Conservation (phyloP, 2,797 vertebrate genomes). For the Sparidentex hasta region DNA sequence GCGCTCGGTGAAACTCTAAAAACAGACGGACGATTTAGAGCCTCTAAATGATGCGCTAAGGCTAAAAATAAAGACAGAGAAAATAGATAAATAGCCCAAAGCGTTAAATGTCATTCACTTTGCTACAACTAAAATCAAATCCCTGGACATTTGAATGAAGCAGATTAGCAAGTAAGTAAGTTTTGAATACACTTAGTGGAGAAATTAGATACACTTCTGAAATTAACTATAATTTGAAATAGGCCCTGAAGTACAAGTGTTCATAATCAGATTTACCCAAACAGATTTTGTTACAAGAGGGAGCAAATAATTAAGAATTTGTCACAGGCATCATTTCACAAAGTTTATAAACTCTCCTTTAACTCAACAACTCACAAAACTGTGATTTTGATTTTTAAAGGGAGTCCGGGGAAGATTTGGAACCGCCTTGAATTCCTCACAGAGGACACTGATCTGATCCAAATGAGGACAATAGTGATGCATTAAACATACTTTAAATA, state of each 20-base stretch:
- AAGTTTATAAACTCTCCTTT: too few relatives aligned
- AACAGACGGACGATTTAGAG: conserved; percentile 19
- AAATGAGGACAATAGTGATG: too few relatives aligned
- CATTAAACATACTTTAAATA: too few relatives aligned
- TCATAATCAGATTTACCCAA: too few relatives aligned
- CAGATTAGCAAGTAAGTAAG: not conserved
- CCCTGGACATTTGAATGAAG: not conserved
- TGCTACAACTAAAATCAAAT: not conserved
- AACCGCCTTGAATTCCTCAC: too few relatives aligned
- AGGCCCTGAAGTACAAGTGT: too few relatives aligned
- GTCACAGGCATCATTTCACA: too few relatives aligned
- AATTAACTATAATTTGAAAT: not conserved
- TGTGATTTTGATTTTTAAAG: too few relatives aligned
- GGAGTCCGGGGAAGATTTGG: too few relatives aligned
- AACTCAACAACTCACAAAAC: too few relatives aligned
- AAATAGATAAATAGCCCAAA: not conserved
- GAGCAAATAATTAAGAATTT: not conserved
- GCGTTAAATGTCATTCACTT: not conserved
- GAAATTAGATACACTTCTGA: not conserved
- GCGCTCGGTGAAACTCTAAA: not conserved
- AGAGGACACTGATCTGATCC: too few relatives aligned
- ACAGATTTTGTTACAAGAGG: too few relatives aligned
- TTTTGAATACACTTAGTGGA: not conserved
- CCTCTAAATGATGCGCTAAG: conserved; percentile 17
- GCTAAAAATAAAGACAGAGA: not conserved